A percentile compares a stretch with the other conserved stretches of the same genome.
Evolutionary conservation across 2,888 invertebrate genomes (phyloP).

Genomic region (Tribolium freemani): DNA sequence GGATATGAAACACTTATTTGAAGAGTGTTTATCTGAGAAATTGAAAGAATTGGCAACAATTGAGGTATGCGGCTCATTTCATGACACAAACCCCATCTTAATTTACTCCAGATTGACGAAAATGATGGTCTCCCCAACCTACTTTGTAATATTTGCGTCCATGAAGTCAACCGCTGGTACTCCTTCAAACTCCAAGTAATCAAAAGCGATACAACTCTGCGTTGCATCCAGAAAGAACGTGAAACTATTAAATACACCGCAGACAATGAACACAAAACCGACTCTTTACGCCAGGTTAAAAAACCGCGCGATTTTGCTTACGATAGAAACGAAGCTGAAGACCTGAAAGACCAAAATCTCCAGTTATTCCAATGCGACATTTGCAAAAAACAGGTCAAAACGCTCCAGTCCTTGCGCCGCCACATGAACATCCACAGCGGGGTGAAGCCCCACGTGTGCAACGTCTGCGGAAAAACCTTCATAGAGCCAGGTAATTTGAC

Average conservation of each 20-base stretch:
- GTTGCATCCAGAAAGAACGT: slow-evolving; percentile 34
- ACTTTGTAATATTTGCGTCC: slow-evolving; percentile 45
- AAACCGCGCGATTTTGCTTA: background rate
- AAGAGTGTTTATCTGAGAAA: slow-evolving; percentile 39
- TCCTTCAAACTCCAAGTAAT: slow-evolving; percentile 46
- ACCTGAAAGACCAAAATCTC: background rate
- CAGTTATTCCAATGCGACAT: slow-evolving; percentile 46
- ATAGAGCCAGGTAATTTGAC: slow-evolving; percentile 54
- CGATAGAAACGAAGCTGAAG: slow-evolving; percentile 12
- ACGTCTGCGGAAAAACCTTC: slow-evolving; percentile 51
- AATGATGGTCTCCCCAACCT: slow-evolving; percentile 47
- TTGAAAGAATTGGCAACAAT: slow-evolving; percentile 43
- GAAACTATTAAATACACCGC: background rate
- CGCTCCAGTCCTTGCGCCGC: slow-evolving; percentile 48
- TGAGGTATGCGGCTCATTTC: slow-evolving; percentile 30
- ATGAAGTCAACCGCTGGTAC: slow-evolving; percentile 47
- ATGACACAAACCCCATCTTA: background rate
- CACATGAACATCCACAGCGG: slow-evolving; percentile 54
- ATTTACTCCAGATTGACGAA: slow-evolving; percentile 45
- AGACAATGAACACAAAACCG: background rate
- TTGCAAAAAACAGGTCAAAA: slow-evolving; percentile 52
- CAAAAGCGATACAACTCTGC: slow-evolving; percentile 44
- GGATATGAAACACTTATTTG: slow-evolving; percentile 43
- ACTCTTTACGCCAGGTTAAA: background rate
- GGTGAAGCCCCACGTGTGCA: slow-evolving; percentile 47